Evolutionary conservation across 1,140 invertebrate genomes (phyloP).

Genomic region (Carcinoscorpius rotundicauda): DNA sequence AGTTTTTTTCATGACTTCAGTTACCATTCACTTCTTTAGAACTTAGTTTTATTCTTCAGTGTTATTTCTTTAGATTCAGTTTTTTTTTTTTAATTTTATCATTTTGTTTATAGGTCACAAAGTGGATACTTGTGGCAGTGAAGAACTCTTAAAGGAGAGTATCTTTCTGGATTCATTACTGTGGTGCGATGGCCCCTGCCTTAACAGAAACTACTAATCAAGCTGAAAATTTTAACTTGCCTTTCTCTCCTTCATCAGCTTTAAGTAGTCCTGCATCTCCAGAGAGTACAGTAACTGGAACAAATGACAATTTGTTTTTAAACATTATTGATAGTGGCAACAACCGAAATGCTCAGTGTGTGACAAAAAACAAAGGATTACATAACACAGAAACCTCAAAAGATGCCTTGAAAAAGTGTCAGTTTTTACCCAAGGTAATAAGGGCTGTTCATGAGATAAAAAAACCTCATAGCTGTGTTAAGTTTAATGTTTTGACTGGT

Average conservation of each 20-base stretch:
- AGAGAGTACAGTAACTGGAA: no score
- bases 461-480: neutral
- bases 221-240: constrained; percentile 42
- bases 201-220: constrained; percentile 48
- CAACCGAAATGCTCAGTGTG: neutral
- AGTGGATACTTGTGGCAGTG: neutral
- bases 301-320: neutral
- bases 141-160: neutral
- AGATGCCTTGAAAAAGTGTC: no score
- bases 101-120: neutral
- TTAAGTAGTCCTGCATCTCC: neutral
- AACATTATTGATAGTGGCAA: neutral
- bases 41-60: no score
- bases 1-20: no score
- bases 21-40: no score
- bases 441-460: neutral
- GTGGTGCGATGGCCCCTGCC: constrained; percentile 48
- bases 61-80: no score
- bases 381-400: no score
- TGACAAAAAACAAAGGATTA: no score
- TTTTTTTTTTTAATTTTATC: no score
- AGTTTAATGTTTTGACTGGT: neutral
- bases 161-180: constrained; percentile 8
- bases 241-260: constrained; percentile 4
- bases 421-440: neutral